These are phyloP conservation scores for Oncorhynchus kisutch DNA, from an alignment of 2,113 vertebrate species.

Conservation along the genomic window DNA sequence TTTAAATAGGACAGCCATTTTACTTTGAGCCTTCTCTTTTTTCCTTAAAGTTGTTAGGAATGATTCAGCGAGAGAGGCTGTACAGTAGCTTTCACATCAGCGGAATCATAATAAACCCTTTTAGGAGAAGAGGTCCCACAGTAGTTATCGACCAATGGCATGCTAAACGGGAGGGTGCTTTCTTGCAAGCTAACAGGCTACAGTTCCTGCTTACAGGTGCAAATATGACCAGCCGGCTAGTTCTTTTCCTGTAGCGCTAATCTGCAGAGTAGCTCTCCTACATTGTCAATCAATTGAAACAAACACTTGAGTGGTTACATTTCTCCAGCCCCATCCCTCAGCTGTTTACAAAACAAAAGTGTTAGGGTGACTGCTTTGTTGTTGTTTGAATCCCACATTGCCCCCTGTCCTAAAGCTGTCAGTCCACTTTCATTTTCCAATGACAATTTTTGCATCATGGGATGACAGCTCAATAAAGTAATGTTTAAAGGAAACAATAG, in stretches of 20 bases:
- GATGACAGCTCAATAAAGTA: not conserved
- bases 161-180: too few relatives aligned
- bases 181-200: too few relatives aligned
- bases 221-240: not conserved
- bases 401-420: not conserved
- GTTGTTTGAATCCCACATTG: not conserved
- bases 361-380: not conserved
- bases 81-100: not conserved
- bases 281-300: not conserved
- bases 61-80: not conserved
- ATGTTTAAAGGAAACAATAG: not conserved
- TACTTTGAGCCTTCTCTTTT: not conserved
- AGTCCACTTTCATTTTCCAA: not conserved
- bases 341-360: too few relatives aligned
- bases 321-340: too few relatives aligned
- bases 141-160: too few relatives aligned
- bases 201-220: too few relatives aligned
- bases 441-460: not conserved
- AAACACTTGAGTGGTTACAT: not conserved
- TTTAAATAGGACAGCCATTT: slow-evolving; percentile 9
- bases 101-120: too few relatives aligned
- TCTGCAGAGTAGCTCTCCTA: not conserved
- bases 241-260: not conserved
- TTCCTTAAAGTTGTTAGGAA: not conserved
- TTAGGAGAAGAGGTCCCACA: too few relatives aligned